These are phyloP conservation scores for Brachyrhaphis roseni DNA, from an alignment of 2,797 vertebrate genomes.

Conservation along the genomic window DNA sequence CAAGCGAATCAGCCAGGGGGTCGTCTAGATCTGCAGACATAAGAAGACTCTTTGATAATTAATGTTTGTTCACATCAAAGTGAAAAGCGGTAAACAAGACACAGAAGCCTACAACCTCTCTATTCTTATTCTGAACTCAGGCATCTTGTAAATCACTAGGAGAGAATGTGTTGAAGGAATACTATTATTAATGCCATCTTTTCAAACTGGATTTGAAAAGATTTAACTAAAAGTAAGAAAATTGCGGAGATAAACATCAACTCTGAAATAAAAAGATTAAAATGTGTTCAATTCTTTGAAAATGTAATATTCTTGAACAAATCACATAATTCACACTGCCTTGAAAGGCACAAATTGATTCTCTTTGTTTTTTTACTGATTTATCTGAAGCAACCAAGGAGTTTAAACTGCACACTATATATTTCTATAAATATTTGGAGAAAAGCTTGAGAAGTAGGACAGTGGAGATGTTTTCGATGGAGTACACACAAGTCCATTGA, in stretches of 20 bases:
- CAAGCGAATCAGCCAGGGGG: constrained; percentile 78
- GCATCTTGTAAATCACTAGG: neutral
- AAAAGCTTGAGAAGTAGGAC: neutral
- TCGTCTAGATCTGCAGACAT: constrained; percentile 74
- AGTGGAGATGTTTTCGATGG: neutral
- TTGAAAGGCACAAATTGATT: neutral
- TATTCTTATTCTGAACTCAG: too few species aligned
- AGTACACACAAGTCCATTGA: neutral
- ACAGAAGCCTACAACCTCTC: neutral
- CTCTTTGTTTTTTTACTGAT: neutral
- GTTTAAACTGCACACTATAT: neutral
- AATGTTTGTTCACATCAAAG: neutral
- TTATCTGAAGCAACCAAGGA: neutral
- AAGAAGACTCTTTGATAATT: constrained; percentile 3
- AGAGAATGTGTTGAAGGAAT: neutral
- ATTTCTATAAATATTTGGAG: neutral
- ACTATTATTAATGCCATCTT: neutral
- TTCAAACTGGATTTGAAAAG: neutral
- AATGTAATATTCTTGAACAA: neutral
- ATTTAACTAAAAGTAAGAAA: neutral
- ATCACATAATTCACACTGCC: neutral
- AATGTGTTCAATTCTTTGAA: neutral
- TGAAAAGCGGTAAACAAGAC: constrained; percentile 3
- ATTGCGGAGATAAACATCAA: neutral
- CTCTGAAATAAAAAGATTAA: neutral